Evolutionary conservation across 2,888 invertebrate species (phyloP), one percentile per base, ranked within the genome.

Genomic region (Helicoverpa assulta): DNA sequence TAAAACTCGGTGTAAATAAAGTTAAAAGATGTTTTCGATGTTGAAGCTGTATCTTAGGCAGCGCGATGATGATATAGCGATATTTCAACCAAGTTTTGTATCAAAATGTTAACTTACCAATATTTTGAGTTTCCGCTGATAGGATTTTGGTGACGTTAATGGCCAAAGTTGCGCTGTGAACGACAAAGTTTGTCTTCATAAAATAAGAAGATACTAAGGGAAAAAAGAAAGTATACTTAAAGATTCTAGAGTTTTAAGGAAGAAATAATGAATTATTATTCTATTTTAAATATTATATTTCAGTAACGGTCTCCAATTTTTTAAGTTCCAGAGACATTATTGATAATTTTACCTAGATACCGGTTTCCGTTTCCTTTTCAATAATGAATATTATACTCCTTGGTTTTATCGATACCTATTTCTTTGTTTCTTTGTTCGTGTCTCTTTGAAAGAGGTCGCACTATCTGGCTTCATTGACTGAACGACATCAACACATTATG

Each of bases 101-200:
- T 84, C 84, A 85, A 70, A 85, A 80, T 69, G 69, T 72, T 69
- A 73, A 90, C 92, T 91, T 84, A 92, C 93, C 90, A 77, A 83
- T 85, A 83, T 84, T 87, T 84, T 81, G 85, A 78, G 81, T 83
- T 76, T 77, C 81, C 61, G 73, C 80, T 84, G 88, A 83, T 89
- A 88, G 85, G 80, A 85, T 86, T 85, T 83, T 81, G 81, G 81
- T 85, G 89, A 87, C 86, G 87, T 88, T 89, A 84, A 86, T 87
- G 80, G 82, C 67, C 61, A 81, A 88, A 89, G 86, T 91, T 89
- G 88, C 73, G 79, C 93, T 93, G 92, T 84, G 90, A 93, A 91
- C 84, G 91, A 89, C 60, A 80, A 83, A 85, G 70, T 66, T 85
- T 62, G 37, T 61, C 55, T 67, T 67, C 67, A 73, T 73, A 73